These are phyloP conservation scores for Nomada hirtipes DNA, from an alignment of 2,888 invertebrate genomes.

Conservation along the genomic window DNA sequence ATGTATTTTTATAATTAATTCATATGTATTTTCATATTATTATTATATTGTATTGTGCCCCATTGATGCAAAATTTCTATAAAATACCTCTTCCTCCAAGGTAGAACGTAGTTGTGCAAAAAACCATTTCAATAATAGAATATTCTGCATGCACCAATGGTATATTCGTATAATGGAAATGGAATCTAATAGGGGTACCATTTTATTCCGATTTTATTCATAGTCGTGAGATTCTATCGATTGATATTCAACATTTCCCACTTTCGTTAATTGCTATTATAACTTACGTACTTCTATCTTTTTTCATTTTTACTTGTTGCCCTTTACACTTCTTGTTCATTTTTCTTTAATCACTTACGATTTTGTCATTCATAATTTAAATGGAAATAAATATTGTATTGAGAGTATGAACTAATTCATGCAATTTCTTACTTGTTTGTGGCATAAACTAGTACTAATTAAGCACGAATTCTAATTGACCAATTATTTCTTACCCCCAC, in stretches of 20 bases:
- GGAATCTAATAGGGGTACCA: not conserved
- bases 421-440: not conserved
- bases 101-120: not conserved
- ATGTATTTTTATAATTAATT: not conserved
- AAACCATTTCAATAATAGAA: constrained; percentile 5
- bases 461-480: not conserved
- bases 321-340: not conserved
- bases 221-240: not conserved
- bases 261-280: constrained; percentile 7
- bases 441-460: not conserved
- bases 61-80: too few relatives aligned
- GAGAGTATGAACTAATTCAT: not conserved
- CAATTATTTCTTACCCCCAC: constrained; percentile 85
- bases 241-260: not conserved
- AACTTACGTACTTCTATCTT: not conserved
- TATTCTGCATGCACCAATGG: not conserved
- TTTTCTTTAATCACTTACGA: too few relatives aligned
- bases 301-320: not conserved
- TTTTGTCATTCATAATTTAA: too few relatives aligned
- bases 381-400: too few relatives aligned
- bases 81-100: not conserved
- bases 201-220: not conserved
- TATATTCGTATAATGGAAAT: constrained; percentile 1
- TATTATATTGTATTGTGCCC: not conserved
- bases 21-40: not conserved